A percentile compares a stretch with the other conserved stretches of the same genome.
Conservation (phyloP, 2,113 vertebrate genomes). For the Hystrix brachyura region DNA sequence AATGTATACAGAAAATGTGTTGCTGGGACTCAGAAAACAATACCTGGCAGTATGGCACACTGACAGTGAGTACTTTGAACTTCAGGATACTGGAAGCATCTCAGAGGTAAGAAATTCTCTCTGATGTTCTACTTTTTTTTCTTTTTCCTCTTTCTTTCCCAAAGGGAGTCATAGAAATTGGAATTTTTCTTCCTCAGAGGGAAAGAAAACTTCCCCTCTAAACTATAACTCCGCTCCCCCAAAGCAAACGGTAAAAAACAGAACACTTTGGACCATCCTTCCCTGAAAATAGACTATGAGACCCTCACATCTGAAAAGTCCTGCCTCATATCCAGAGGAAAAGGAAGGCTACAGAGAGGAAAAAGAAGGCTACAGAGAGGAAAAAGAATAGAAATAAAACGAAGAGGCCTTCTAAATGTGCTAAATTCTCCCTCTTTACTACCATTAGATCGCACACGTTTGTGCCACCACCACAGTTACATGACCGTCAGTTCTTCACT, state of each 20-base stretch:
- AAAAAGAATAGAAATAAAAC: neutral
- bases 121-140: neutral
- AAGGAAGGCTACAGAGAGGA: neutral
- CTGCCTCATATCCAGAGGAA: neutral
- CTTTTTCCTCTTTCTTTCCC: neutral
- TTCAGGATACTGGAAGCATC: neutral
- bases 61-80: neutral
- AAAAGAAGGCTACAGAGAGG: neutral
- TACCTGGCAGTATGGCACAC: rapidly evolving
- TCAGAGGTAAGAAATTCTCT: neutral
- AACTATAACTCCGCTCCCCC: neutral
- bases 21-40: neutral
- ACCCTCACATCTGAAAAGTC: neutral
- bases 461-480: neutral
- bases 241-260: neutral
- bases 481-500: neutral
- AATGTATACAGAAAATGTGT: neutral
- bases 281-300: neutral
- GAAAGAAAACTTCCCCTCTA: no score
- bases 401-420: neutral
- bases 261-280: neutral
- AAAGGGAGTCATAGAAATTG: neutral
- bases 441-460: neutral
- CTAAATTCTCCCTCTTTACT: no score
- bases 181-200: neutral